Evolutionary conservation across 2,888 invertebrate species (phyloP), one percentile per base, ranked within the genome.

Genomic region (Conchocele bisecta): DNA sequence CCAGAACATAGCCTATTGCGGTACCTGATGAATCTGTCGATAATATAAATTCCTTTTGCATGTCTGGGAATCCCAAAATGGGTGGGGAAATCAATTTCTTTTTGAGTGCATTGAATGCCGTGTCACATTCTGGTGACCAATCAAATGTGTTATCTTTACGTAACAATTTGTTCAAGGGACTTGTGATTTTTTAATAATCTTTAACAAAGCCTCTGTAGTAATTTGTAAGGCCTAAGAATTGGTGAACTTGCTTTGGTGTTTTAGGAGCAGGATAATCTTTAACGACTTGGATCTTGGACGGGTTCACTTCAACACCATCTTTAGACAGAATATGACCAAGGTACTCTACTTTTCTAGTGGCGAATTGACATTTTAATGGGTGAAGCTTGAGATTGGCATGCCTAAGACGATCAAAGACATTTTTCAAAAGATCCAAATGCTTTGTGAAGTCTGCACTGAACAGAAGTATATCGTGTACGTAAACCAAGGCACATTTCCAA

Each of bases 401-500:
- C 4, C 65, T 33, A n/a, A 74, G 20, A 5, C 65, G 56, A 22
- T 65, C 46, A 48, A 74, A 69, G 24, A 74, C 53, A 2, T n/a
- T 33, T 41, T 68, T 20, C 13, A 68, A 41, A 20, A 68, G 73
- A 15, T 28, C 28, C 24, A 68, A 33, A 42, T 73, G 73, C 24
- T 53, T 26, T 26, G 48, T 46, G 46, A 73, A 59, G n/a, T 41
- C 44, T 7, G 59, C 5, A 11, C 53, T 65, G 41, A 68, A 65
- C 6, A 69, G 51, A 7, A 80, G 20, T 1, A 82, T 68, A 48
- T 81, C 81, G 54, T 83, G 82, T 15, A 82, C 56, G 59, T 81
- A 82, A 5, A 68, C 61, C 7, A 82, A 37, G 3, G 59, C 60
- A 44, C 57, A 75, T 59, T 79, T 78, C 58, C 64, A 79, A n/a